Base-by-base conservation (phyloP, 1,140 invertebrate genomes). In the Pseudomyrmex flavicornis region DNA sequence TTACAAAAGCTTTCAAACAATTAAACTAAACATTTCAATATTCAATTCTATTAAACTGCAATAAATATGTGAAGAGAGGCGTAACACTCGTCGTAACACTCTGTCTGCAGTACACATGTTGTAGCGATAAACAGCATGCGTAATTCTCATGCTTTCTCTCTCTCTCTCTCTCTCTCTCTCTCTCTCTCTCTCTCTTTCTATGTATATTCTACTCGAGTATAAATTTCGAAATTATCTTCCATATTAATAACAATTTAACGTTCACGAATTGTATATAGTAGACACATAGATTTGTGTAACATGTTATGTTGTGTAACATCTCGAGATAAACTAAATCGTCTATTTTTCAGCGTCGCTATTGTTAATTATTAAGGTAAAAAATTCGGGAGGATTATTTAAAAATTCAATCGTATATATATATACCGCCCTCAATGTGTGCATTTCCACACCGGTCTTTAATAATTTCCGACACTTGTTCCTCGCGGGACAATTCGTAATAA, bases 401-500 rank as follows among this genome's bases (percentile, higher is more conserved):
- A 70, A 50, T 70, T 80, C 59, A 58, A 80, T 61, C 15, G 20
- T 1, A 1, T 22, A 50, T 50, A 61, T 50, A 1, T 50, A 61
- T 50, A 1, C n/a, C 46, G 15, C 22, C 44, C 15, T 26, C 22
- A 17, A 15, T 0, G 12, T 35, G 17, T 56, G 13, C 46, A 59
- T 35, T 48, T 35, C 12, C 46, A 35, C 59, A 26, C 12, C 44
- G 46, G 13, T 59, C 35, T 80, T 35, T 59, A 80, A 80, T 80
- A 70, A 61, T 72, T 72, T 80, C 46, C 54, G 2, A 44, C 44
- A 59, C 12, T 48, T n/a, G 20, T 59, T 22, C n/a, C 66, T 72
- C 76, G 8, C 44, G 66, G 66, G 76, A 80, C 56, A 59, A 35
- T 15, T 70, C 65, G 66, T 54, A 80, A 80, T 88, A 89, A 83